Percentiles rank a stretch among this genome's conserved stretches.
Evolutionary conservation across 2,888 invertebrate species (phyloP).

Genomic region (Cephus runcator): DNA sequence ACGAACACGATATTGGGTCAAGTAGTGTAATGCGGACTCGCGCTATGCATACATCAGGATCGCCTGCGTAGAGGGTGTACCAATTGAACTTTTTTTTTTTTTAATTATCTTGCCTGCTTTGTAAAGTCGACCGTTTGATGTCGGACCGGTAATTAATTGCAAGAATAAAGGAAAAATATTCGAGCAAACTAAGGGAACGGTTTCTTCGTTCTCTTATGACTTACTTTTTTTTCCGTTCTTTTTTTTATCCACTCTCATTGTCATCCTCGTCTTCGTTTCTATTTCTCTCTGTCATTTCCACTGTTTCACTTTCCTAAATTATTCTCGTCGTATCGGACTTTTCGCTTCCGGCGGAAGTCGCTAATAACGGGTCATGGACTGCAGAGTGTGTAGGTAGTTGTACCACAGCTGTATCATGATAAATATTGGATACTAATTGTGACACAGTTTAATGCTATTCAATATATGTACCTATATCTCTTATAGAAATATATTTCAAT

Average conservation of each 20-base stretch:
- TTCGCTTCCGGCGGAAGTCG: not conserved
- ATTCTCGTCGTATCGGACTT: not conserved
- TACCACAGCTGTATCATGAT: not conserved
- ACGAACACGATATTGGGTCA: not conserved
- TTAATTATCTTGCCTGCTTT: not conserved
- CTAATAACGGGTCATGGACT: not conserved
- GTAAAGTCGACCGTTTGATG: not conserved
- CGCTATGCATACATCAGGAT: not conserved
- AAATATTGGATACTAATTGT: not conserved
- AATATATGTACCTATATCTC: too few relatives aligned
- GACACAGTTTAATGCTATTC: not conserved
- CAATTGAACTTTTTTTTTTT: not conserved
- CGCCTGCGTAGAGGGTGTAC: not conserved
- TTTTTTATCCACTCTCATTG: not conserved
- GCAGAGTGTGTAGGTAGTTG: not conserved
- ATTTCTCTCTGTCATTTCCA: not conserved
- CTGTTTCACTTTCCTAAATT: not conserved
- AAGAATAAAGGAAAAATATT: not conserved
- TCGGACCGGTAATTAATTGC: not conserved
- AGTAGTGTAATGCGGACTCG: not conserved
- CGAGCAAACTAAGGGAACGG: not conserved
- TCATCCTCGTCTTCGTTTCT: not conserved
- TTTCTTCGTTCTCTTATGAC: not conserved
- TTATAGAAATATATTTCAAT: too few relatives aligned
- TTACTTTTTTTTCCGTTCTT: not conserved